Percentiles rank a stretch among this genome's conserved stretches.
Evolutionary conservation across 2,888 invertebrate genomes (phyloP).

Genomic region (Anodontia alba): DNA sequence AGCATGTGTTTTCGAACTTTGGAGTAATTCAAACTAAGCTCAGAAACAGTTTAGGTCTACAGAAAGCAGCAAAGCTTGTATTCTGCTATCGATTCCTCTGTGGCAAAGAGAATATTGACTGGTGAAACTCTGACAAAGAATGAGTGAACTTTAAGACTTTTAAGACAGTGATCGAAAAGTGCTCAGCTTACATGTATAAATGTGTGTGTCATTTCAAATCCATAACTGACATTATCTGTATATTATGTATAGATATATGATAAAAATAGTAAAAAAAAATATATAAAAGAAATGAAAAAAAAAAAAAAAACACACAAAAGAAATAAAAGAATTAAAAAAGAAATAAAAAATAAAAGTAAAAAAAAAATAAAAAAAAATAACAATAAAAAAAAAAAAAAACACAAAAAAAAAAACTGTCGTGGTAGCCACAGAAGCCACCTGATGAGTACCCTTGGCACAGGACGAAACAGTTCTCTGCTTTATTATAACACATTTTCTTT

Average conservation of each 20-base stretch:
- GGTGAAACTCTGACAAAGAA: conserved; percentile 19
- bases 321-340: no score
- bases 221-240: neutral
- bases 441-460: conserved; percentile 8
- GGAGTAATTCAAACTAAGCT: conserved; percentile 45
- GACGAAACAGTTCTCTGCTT: conserved; percentile 8
- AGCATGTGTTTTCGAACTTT: conserved; percentile 48
- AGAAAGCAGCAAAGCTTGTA: conserved; percentile 41
- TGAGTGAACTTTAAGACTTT: neutral
- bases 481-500: no score
- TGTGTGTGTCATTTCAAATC: neutral
- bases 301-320: no score
- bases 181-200: no score
- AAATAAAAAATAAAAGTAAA: no score
- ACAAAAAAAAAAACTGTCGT: neutral
- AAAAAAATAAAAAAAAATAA: no score
- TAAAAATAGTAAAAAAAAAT: no score
- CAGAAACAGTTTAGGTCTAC: conserved; percentile 8
- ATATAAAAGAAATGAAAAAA: no score
- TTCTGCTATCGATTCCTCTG: conserved; percentile 42
- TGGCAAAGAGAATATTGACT: conserved; percentile 41
- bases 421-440: conserved; percentile 6
- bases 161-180: no score
- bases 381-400: neutral
- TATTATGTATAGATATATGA: no score